These are phyloP conservation scores for Megaleporinus macrocephalus DNA, from an alignment of 2,113 vertebrate species.

Conservation along the genomic window DNA sequence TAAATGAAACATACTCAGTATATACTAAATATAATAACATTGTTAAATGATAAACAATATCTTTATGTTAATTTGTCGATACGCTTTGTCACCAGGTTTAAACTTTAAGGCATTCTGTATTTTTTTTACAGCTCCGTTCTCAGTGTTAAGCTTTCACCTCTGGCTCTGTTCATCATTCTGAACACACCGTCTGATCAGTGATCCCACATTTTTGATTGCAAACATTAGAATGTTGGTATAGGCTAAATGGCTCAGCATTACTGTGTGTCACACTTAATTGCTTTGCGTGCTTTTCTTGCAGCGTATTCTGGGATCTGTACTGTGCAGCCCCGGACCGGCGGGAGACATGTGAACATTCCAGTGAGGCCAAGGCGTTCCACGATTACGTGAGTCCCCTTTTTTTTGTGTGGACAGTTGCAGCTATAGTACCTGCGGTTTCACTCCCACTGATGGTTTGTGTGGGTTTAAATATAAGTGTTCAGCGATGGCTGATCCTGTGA, in stretches of 20 bases:
- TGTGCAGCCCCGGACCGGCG: slow-evolving; percentile 90
- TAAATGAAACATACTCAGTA: too few relatives aligned
- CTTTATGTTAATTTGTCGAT: too few relatives aligned
- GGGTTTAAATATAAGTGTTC: neutral
- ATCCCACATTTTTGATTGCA: too few relatives aligned
- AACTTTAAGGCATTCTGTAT: too few relatives aligned
- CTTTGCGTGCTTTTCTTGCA: slow-evolving; percentile 66
- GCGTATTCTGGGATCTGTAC: slow-evolving; percentile 95
- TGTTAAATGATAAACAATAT: too few relatives aligned
- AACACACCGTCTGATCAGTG: too few relatives aligned
- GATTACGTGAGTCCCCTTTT: slow-evolving; percentile 86
- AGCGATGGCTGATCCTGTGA: neutral
- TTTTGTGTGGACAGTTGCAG: slow-evolving; percentile 46
- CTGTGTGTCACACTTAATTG: slow-evolving; percentile 41
- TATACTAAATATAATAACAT: too few relatives aligned
- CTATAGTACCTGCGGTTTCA: neutral
- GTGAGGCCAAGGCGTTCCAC: slow-evolving; percentile 91
- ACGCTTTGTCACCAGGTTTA: too few relatives aligned
- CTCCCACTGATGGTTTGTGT: neutral
- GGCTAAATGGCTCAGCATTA: neutral
- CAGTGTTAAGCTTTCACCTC: too few relatives aligned
- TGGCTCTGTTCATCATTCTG: too few relatives aligned
- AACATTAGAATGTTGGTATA: neutral
- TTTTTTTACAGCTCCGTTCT: too few relatives aligned
- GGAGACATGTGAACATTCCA: slow-evolving; percentile 88